Evolutionary conservation across 35 echinoderm and acorn worm species (phyloP), one percentile per base, ranked within the genome.

Genomic region (Patiria miniata): DNA sequence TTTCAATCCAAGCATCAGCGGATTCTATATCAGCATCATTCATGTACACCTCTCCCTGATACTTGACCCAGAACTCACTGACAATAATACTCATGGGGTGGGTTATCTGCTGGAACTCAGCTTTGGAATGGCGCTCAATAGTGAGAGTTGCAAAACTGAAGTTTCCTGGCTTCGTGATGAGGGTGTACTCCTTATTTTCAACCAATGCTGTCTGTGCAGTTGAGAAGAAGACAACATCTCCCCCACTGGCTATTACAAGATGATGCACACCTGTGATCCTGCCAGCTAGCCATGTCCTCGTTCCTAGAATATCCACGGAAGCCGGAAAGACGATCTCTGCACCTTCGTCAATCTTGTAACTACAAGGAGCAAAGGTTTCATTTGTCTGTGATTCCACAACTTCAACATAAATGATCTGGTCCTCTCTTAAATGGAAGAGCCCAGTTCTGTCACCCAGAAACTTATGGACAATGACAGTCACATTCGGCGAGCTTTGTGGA

Each of bases 91-190:
- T 92, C 86, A 97, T 89, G 3, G 83, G 84, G 47, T 97, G 82
- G 22, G 37, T 79, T 5, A 97, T 97, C 40, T 82, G 76, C 54
- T 84, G 87, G 58, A 97, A 97, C 33, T 97, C 86, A 4, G 81
- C 94, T 52, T 56, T 68, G 36, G 94, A 97, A 26, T 97, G 53
- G 22, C 90, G 82, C 83, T 97, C 90, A 23, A 97, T 90, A 21
- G 87, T 97, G 26, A 97, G 83, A 34, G 82, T 90, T 65, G 87
- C 87, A 84, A 97, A 97, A 79, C 87, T 93, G 78, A 97, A 97
- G 89, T 97, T 90, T 7, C 94, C 94, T 8, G 50, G 18, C 1
- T 39, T 40, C 26, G 94, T 93, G 36, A 97, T 83, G 47, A 89
- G 84, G 40, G 90, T 44, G 78, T 97, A 97, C 51, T 97, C 77